Evolutionary conservation across 64 coral and sea anemone genomes (phyloP), one percentile per base, ranked within the genome.

Genomic region (Montipora sp.): DNA sequence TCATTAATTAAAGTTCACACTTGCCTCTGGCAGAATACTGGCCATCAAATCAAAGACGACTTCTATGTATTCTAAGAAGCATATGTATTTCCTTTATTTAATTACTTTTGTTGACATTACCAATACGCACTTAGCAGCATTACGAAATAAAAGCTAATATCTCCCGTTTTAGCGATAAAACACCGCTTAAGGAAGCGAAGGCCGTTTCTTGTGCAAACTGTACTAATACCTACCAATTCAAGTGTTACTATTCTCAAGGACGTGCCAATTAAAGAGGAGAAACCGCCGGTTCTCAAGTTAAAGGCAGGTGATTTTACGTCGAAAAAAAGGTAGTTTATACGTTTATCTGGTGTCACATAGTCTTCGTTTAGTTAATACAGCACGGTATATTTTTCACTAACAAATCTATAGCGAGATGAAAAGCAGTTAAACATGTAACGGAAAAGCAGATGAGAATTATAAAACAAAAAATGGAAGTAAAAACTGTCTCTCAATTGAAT

Each of bases 71-170:
- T 51, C 19, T 85, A 49, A 20, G 61, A 85, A 71, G 66, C 82
- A 85, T 71, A 85, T 85, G 82, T 72, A 70, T 85, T 72, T 57
- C 3, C 82, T 70, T 72, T 85, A 71, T 72, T 46, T 72, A 85
- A 85, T 85, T 85, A 65, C 36, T 27, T 71, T 51, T 85, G 82
- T 85, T 85, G 61, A 85, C 82, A 85, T 48, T 71, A 21, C 82
- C 82, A 85, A 23, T 22, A 70, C 61, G 82, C 65, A 46, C 44
- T 85, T 18, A 72, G 65, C 20, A 70, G 19, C 82, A 12, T 68
- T 68, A 85, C 71, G 82, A 10, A 85, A 85, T 69, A 47, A 50
- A 70, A 72, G 61, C 44, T 68, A 72, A 85, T 85, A 85, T 85
- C 61, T 18, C 16, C 82, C 63, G 45, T 85, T 85, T 73, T 63